These are phyloP conservation scores for Sesia apiformis DNA, from an alignment of 2,888 invertebrate genomes.

Conservation along the genomic window DNA sequence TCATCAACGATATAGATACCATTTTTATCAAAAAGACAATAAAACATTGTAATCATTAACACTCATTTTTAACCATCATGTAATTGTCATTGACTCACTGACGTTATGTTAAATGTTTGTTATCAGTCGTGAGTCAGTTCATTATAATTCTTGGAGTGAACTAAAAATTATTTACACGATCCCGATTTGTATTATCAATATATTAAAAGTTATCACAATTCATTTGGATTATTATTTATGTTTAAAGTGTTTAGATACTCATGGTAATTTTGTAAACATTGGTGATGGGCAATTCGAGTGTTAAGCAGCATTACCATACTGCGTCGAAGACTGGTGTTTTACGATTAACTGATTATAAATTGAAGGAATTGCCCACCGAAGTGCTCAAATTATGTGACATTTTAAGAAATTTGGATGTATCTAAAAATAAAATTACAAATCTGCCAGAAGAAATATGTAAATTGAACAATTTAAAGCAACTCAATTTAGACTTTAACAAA, in stretches of 20 bases:
- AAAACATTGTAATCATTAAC: too few species aligned
- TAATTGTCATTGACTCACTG: too few species aligned
- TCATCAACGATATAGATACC: too few species aligned
- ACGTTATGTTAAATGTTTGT: too few species aligned
- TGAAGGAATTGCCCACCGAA: slow-evolving; percentile 84
- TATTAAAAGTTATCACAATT: too few species aligned
- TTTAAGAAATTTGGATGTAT: slow-evolving; percentile 92
- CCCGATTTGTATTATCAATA: too few species aligned
- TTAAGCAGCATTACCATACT: slow-evolving; percentile 94
- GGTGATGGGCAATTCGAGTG: slow-evolving; percentile 90
- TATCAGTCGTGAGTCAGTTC: too few species aligned
- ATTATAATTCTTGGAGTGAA: too few species aligned
- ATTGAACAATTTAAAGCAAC: slow-evolving; percentile 81
- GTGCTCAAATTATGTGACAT: slow-evolving; percentile 74
- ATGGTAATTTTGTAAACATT: neutral
- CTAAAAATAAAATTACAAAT: slow-evolving; percentile 88
- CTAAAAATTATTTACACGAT: too few species aligned
- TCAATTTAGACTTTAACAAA: slow-evolving; percentile 88
- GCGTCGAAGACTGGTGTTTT: slow-evolving; percentile 96
- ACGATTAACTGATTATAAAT: slow-evolving; percentile 86
- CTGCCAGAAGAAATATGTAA: slow-evolving; percentile 87
- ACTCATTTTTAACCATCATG: too few species aligned
- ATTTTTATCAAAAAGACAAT: too few species aligned
- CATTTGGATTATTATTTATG: too few species aligned
- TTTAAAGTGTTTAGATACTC: neutral